Evolutionary conservation across 1,140 invertebrate genomes (phyloP), one percentile per base, ranked within the genome.

Genomic region (Harlomillsia oculata): DNA sequence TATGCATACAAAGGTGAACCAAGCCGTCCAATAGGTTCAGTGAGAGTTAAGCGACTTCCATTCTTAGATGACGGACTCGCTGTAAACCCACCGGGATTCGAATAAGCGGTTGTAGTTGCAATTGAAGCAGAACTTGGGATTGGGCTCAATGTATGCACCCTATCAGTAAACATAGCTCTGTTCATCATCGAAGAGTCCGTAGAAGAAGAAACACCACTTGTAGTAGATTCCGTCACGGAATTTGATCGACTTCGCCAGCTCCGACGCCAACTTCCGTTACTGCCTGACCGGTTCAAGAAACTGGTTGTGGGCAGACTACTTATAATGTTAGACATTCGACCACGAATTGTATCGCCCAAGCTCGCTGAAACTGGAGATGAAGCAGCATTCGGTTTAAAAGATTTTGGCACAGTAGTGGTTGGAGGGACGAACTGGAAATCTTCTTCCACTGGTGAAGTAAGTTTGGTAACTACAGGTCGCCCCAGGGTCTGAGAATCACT

Each of bases 191-290:
- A 72, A 23, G 80, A 77, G 0, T 84, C 86, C 69, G 87, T 83
- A 67, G 79, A 84, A 37, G 83, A 85, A 72, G 83, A 84, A 6
- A 86, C 79, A 25, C 84, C 84, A 62, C 83, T 86, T 2, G 81
- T 83, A 56, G 82, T 85, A 0, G 82, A 84, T 67, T 87, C 84
- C 14, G 84, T 85, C 56, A 80, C 76, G 63, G 72, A 74, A 45
- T 70, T 67, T 26, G 72, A 68, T 18, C 72, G 61, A 61, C 70
- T 72, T 66, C 72, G 57, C 66, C 68, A 21, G 2, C 39, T 21
- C 34, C 65, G 67, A 18, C 64, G 68, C 26, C 13, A 46, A 37
- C 49, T 51, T 18, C 49, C 49, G 8, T 45, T 69, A 55, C 66
- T 69, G n/a, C n/a, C n/a, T 41, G n/a, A n/a, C n/a, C n/a, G n/a